phyloP scores from a whole-genome alignment of 2,797 vertebrate genomes.

The Aphelocoma californica region DNA sequence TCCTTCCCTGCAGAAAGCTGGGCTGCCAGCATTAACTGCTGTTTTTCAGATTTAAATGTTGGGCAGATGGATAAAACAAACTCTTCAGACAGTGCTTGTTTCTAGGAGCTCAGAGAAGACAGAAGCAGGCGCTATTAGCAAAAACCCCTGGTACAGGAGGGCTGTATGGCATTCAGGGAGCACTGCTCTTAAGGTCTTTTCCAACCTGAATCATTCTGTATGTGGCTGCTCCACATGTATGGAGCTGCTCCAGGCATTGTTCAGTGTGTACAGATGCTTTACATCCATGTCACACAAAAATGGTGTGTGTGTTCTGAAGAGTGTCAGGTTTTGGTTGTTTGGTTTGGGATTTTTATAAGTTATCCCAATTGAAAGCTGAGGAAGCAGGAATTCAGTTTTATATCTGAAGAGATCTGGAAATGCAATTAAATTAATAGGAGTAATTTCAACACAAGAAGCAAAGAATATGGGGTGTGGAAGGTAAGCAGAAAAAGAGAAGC shows the following conservation, averaged over 20 bases:
- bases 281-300: background rate
- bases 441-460: background rate
- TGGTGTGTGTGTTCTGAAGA: background rate
- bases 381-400: background rate
- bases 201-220: fast-evolving
- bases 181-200: background rate
- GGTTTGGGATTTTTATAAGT: background rate
- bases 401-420: background rate
- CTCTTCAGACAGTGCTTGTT: background rate
- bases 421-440: background rate
- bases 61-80: background rate
- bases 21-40: background rate
- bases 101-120: background rate
- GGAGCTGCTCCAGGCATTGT: background rate
- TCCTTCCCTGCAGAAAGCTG: background rate
- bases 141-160: fast-evolving
- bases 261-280: background rate
- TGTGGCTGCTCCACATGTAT: too few relatives aligned
- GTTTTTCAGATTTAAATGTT: background rate
- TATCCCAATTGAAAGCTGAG: background rate
- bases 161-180: background rate
- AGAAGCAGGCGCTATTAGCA: background rate
- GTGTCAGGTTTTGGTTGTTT: background rate
- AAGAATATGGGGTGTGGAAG: background rate
- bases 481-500: background rate